These are phyloP conservation scores for Thysanoteuthis rhombus DNA, from an alignment of 2,888 invertebrate species.

Conservation along the genomic window DNA sequence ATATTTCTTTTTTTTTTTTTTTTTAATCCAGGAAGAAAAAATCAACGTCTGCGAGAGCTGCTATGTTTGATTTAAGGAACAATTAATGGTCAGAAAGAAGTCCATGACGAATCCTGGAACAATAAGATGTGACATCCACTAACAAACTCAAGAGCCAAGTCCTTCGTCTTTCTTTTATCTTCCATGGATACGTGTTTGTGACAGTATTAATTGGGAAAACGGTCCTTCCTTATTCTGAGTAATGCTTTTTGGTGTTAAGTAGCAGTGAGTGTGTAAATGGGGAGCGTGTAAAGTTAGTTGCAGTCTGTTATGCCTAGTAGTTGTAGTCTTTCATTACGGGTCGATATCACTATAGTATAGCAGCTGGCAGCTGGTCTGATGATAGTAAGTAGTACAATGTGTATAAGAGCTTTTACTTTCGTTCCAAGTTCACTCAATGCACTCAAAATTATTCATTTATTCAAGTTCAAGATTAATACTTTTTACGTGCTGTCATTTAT, in stretches of 20 bases:
- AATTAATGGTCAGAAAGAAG: neutral
- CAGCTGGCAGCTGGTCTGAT: neutral
- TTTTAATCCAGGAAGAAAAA: neutral
- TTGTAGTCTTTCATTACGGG: neutral
- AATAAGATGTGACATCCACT: neutral
- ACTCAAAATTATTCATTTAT: neutral
- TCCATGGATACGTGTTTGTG: neutral
- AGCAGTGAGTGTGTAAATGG: neutral
- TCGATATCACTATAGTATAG: neutral
- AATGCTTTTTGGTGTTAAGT: neutral
- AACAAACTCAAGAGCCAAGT: neutral
- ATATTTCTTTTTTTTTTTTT: neutral
- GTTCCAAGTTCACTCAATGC: neutral
- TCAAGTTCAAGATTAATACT: too few relatives aligned
- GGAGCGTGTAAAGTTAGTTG: neutral
- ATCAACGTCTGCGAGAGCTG: neutral
- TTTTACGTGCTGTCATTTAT: too few relatives aligned
- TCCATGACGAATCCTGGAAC: neutral
- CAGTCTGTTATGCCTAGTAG: neutral
- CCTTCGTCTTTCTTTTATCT: neutral
- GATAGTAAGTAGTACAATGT: neutral
- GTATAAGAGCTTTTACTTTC: neutral
- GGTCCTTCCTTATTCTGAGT: neutral
- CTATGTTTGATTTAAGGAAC: neutral
- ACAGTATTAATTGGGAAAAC: neutral